phyloP scores from a whole-genome alignment of 2,797 vertebrate genomes.

The Artibeus lituratus region DNA sequence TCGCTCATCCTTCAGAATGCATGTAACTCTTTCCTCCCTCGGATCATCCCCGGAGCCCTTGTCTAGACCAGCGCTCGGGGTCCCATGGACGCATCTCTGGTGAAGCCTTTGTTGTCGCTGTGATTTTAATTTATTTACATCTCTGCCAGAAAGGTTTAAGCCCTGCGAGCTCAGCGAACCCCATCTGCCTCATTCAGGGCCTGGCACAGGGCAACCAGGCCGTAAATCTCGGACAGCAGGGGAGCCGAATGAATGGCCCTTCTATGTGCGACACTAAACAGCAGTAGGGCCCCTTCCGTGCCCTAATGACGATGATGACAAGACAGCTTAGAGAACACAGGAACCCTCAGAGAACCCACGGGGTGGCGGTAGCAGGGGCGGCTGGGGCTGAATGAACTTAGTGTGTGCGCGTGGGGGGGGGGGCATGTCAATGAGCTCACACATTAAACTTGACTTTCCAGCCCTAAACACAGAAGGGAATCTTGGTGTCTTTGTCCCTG shows the following conservation, averaged over 20 bases:
- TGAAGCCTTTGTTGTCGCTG: neutral
- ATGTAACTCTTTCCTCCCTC: neutral
- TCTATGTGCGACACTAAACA: neutral
- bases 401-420: neutral
- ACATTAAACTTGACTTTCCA: neutral
- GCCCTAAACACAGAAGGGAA: neutral
- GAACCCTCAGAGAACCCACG: neutral
- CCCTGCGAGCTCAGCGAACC: neutral
- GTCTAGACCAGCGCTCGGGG: neutral
- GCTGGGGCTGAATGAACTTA: neutral
- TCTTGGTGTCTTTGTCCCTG: conserved; percentile 22
- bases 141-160: neutral
- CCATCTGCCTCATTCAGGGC: neutral
- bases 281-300: neutral
- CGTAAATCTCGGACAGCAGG: neutral
- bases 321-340: conserved; percentile 4
- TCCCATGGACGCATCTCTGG: neutral
- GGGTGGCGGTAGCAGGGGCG: neutral
- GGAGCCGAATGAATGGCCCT: neutral
- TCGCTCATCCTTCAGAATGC: neutral
- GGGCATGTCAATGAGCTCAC: neutral
- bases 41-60: neutral
- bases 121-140: neutral
- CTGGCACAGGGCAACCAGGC: neutral
- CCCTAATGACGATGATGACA: conserved; percentile 33